phyloP scores from a whole-genome alignment of 2,797 vertebrate genomes.

The Atherinosoma microstoma region DNA sequence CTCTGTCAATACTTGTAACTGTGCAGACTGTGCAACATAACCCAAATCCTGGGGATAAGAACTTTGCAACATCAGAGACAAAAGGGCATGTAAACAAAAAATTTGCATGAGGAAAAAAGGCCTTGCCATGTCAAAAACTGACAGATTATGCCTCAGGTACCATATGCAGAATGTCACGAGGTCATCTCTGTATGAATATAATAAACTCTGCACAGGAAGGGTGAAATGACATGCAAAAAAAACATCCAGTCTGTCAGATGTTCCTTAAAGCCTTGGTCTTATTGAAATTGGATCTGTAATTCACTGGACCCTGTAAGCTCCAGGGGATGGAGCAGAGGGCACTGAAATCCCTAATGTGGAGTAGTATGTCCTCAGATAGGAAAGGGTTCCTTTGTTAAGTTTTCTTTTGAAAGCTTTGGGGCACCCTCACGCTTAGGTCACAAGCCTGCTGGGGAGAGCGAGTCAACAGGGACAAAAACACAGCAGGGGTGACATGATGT shows the following conservation, averaged over 20 bases:
- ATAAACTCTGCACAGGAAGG: conserved; percentile 23
- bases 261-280: conserved; percentile 53
- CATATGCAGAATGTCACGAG: conserved; percentile 59
- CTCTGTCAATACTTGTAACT: conserved; percentile 38
- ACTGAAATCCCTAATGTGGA: conserved; percentile 39
- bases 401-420: conserved; percentile 43
- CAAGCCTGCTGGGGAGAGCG: conserved; percentile 42
- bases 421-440: conserved; percentile 48
- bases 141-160: conserved; percentile 68
- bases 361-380: conserved; percentile 28
- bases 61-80: conserved; percentile 28
- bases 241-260: conserved; percentile 56
- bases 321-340: conserved; percentile 24
- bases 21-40: conserved; percentile 12
- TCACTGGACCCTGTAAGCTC: conserved; percentile 50
- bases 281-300: conserved; percentile 63
- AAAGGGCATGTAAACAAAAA: conserved; percentile 60
- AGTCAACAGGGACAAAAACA: conserved; percentile 40
- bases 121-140: conserved; percentile 48
- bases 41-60: conserved; percentile 57
- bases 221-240: conserved; percentile 42
- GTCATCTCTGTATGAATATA: conserved; percentile 50
- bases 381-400: conserved; percentile 26
- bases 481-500: conserved; percentile 38
- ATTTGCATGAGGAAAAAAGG: conserved; percentile 57